Evolutionary conservation across 2,888 invertebrate genomes (phyloP).

Genomic region (Achlya flavicornis): DNA sequence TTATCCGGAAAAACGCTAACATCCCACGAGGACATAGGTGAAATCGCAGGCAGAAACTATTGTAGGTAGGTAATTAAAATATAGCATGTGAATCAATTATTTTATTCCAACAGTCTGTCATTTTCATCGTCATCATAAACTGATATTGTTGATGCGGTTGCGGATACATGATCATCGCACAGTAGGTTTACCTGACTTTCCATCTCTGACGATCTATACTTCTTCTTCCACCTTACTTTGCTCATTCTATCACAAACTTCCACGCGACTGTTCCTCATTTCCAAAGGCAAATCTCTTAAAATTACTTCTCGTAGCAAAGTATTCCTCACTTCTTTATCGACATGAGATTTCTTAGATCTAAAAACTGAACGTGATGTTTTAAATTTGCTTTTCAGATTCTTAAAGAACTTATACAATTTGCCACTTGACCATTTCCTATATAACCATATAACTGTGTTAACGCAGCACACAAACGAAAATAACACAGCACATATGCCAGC

Average conservation of each 20-base stretch:
- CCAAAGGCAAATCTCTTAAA: constrained; percentile 60
- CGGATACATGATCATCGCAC: constrained; percentile 12
- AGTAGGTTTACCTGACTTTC: constrained; percentile 25
- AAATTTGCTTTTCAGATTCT: constrained; percentile 28
- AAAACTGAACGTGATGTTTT: constrained; percentile 17
- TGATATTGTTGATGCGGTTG: constrained; percentile 26
- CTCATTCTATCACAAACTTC: constrained; percentile 59
- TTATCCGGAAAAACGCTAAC: too few relatives aligned
- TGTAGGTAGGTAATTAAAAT: neutral
- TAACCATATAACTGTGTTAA: constrained; percentile 41
- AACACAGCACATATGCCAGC: constrained; percentile 44
- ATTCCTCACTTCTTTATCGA: constrained; percentile 50
- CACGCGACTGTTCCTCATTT: constrained; percentile 55
- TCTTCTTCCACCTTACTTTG: constrained; percentile 51
- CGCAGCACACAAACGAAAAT: constrained; percentile 45
- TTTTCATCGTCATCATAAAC: constrained; percentile 11
- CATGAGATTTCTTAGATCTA: constrained; percentile 20
- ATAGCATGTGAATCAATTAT: constrained; percentile 13
- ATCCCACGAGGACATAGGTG: too few relatives aligned
- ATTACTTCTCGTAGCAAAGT: constrained; percentile 63
- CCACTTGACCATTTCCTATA: constrained; percentile 41
- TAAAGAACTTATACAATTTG: constrained; percentile 30
- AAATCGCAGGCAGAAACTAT: too few relatives aligned
- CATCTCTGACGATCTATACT: constrained; percentile 50
- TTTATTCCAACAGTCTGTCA: constrained; percentile 20